Percentiles rank a stretch among this genome's conserved stretches.
phyloP scores from a whole-genome alignment of 1,140 invertebrate genomes.

The Drosophila ficusphila region DNA sequence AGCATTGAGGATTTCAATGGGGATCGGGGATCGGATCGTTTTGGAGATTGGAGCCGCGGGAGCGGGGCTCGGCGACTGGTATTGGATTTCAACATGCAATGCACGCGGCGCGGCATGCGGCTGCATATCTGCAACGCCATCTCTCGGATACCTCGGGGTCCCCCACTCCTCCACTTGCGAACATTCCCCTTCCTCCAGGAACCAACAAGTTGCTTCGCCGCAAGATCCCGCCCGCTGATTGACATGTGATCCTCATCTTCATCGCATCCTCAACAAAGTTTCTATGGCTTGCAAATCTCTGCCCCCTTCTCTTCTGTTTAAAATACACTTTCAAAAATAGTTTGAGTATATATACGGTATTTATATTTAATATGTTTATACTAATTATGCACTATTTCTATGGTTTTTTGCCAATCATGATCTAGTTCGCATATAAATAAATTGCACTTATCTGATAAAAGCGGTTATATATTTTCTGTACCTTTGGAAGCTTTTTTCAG shows the following conservation, averaged over 20 bases:
- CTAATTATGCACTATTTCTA: too few relatives aligned
- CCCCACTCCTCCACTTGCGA: too few relatives aligned
- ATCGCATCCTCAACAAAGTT: slow-evolving; percentile 36
- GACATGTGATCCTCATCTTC: slow-evolving; percentile 72
- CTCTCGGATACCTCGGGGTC: slow-evolving; percentile 34
- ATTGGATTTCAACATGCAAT: slow-evolving; percentile 79
- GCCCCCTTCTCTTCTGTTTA: background rate
- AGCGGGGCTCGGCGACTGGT: slow-evolving; percentile 57
- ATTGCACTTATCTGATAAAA: too few relatives aligned
- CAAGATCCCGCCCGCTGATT: slow-evolving; percentile 68
- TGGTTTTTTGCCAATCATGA: too few relatives aligned
- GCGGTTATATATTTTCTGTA: slow-evolving; percentile 3
- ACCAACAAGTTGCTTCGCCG: slow-evolving; percentile 17
- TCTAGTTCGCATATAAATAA: too few relatives aligned
- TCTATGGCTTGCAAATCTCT: slow-evolving; percentile 45
- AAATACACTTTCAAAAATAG: slow-evolving; percentile 1
- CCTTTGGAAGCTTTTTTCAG: background rate
- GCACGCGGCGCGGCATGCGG: slow-evolving; percentile 73
- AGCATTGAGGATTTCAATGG: background rate
- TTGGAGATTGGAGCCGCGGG: background rate
- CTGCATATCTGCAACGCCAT: slow-evolving; percentile 79
- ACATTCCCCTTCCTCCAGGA: background rate
- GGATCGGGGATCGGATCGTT: background rate
- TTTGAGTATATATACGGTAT: too few relatives aligned
- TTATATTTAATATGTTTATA: too few relatives aligned